phyloP scores from a whole-genome alignment of 2,888 invertebrate genomes.

The Cremastobaeus sp. region DNA sequence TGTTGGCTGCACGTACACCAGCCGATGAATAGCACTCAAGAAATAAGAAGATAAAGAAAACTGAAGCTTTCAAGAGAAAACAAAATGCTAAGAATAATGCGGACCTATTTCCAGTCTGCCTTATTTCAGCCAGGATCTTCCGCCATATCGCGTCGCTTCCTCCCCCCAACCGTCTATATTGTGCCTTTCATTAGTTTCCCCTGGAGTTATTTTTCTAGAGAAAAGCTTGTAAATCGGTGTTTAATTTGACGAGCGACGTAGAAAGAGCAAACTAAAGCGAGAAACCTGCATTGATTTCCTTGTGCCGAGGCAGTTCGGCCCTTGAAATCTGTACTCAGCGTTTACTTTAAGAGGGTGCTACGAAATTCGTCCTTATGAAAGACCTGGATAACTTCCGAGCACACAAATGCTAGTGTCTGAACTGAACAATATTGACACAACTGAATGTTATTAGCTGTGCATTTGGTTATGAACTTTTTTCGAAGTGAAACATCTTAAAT shows the following conservation, averaged over 20 bases:
- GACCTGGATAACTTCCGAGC: constrained; percentile 9
- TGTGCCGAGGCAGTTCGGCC: constrained; percentile 10
- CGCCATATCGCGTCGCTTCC: neutral
- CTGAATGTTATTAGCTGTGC: constrained; percentile 10
- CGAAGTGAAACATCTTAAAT: too few species aligned
- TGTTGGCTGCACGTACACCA: constrained; percentile 8
- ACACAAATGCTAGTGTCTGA: constrained; percentile 10
- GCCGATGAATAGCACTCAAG: constrained; percentile 25
- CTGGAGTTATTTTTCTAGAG: constrained; percentile 13
- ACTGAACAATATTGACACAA: constrained; percentile 26
- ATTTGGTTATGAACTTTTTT: too few species aligned
- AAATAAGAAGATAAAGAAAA: constrained; percentile 17
- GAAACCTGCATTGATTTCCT: constrained; percentile 31
- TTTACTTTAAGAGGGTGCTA: constrained; percentile 27
- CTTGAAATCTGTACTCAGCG: constrained; percentile 30
- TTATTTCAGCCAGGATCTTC: constrained; percentile 27
- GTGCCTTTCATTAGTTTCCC: constrained; percentile 32
- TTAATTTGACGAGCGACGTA: constrained; percentile 35
- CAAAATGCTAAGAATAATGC: constrained; percentile 31
- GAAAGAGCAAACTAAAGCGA: constrained; percentile 28
- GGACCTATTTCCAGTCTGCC: constrained; percentile 23
- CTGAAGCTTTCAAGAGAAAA: constrained; percentile 28
- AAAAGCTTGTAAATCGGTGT: constrained; percentile 34
- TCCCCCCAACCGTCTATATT: neutral
- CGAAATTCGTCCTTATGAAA: constrained; percentile 28